These are phyloP conservation scores for Acyrthosiphon pisum DNA, from an alignment of 1,140 invertebrate species.

Conservation along the genomic window DNA sequence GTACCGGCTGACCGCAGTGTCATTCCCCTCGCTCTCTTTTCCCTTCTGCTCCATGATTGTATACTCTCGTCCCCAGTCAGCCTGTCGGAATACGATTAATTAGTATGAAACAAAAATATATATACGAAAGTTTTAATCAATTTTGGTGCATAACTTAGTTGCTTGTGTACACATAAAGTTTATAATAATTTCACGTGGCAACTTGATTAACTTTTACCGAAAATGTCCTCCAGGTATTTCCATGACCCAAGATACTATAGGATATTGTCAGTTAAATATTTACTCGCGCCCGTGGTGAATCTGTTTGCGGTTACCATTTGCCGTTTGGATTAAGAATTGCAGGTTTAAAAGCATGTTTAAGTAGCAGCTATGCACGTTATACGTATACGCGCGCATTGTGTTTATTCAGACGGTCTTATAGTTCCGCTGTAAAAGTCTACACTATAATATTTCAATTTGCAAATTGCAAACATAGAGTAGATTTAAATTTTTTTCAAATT, in stretches of 20 bases:
- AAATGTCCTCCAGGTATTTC: slow-evolving; percentile 49
- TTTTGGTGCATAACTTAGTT: slow-evolving; percentile 49
- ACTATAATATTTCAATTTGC: background rate
- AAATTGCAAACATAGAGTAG: background rate
- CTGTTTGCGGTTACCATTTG: slow-evolving; percentile 43
- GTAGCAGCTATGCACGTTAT: background rate
- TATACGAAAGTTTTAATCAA: slow-evolving; percentile 55
- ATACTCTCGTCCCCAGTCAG: background rate
- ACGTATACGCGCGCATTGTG: background rate
- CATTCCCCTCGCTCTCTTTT: background rate
- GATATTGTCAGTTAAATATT: slow-evolving; percentile 53
- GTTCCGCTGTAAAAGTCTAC: slow-evolving; percentile 2
- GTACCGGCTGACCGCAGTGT: slow-evolving; percentile 7
- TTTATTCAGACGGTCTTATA: slow-evolving; percentile 12
- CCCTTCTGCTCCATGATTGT: background rate
- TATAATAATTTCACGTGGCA: slow-evolving; percentile 53
- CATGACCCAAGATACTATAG: slow-evolving; percentile 30
- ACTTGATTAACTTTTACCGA: slow-evolving; percentile 55
- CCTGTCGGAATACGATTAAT: slow-evolving; percentile 54
- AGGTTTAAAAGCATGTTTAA: slow-evolving; percentile 42
- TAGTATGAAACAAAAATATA: slow-evolving; percentile 55
- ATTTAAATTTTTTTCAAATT: background rate
- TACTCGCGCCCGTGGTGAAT: slow-evolving; percentile 24
- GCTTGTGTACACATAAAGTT: slow-evolving; percentile 51
- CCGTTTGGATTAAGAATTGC: slow-evolving; percentile 41